Evolutionary conservation across 2,888 invertebrate species (phyloP), one percentile per base, ranked within the genome.

Genomic region (Drosophila nr. medialis): DNA sequence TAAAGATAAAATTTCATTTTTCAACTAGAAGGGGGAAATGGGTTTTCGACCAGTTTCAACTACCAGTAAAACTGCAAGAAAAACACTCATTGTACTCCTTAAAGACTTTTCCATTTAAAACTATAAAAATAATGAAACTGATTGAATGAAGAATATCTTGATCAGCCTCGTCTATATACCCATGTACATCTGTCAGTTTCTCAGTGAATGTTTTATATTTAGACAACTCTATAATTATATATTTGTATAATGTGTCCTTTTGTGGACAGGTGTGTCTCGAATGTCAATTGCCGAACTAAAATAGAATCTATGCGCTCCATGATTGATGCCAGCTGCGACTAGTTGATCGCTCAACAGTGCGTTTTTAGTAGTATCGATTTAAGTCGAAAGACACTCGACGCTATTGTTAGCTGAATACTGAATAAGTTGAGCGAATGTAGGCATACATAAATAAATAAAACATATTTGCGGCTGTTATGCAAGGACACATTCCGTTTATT

Each of bases 311-410:
- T 59, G 45, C 36, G 24, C 32, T 27, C 50, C 29, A 4, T 11
- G 49, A 59, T 59, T 62, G 32, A 32, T 32, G 48, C 38, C 63
- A 66, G 42, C 72, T 71, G 63, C 30, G 58, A 50, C 27, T 30
- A n/a, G 15, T n/a, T 50, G n/a, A n/a, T 55, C 38, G 48, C 49
- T 63, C 62, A 61, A 61, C 60, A 53, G 56, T 50, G 81, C 72
- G 30, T 24, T 24, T 15, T 45, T 24, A 24, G 50, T 64, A 63
- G 45, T 66, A 81, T 81, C 66, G 65, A 81, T 81, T 77, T 66
- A 49, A 55, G 59, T 40, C 50, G 45, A 54, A 27, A 34, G 11
- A n/a, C 51, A 38, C 21, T 48, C 34, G 13, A 27, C 18, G 62
- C 24, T 27, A 21, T 38, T 38, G 27, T 29, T 13, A 36, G 18